Conservation (phyloP, 2,888 invertebrate genomes). For the Brachyopa scutellaris region DNA sequence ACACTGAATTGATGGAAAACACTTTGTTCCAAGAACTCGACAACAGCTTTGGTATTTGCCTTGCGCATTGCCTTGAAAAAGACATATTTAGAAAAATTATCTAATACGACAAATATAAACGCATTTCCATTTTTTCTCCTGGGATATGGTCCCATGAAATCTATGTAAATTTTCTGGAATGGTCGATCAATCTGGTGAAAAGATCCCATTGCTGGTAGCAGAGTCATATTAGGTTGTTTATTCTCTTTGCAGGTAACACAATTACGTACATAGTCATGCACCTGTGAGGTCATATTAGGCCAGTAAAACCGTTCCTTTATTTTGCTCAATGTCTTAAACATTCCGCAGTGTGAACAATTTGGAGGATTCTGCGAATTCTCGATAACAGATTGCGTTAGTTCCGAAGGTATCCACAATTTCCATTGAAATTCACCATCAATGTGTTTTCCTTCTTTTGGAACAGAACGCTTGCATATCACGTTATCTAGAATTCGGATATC, state of each 20-base stretch:
- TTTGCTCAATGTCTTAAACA: neutral
- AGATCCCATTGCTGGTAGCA: conserved; percentile 2
- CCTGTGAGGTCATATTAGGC: neutral
- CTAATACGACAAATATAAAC: neutral
- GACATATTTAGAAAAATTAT: too few species aligned
- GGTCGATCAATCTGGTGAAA: too few species aligned
- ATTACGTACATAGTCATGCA: neutral
- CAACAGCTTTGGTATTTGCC: neutral
- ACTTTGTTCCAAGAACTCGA: neutral
- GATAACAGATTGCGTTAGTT: neutral
- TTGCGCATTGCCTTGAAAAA: neutral
- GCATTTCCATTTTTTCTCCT: neutral
- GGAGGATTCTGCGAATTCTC: neutral
- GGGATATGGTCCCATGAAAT: too few species aligned
- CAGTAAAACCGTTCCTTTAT: conserved; percentile 3
- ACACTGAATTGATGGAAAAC: neutral
- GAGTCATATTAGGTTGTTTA: neutral
- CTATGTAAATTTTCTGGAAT: too few species aligned
- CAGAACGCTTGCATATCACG: neutral
- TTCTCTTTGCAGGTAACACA: neutral
- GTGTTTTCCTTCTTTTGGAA: neutral
- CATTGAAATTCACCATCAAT: neutral
- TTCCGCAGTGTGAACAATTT: neutral
- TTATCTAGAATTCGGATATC: too few species aligned
- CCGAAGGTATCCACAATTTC: too few species aligned